Percentiles rank a stretch among this genome's conserved stretches.
Conservation (phyloP, 2,113 vertebrate genomes). For the Oncorhynchus keta region DNA sequence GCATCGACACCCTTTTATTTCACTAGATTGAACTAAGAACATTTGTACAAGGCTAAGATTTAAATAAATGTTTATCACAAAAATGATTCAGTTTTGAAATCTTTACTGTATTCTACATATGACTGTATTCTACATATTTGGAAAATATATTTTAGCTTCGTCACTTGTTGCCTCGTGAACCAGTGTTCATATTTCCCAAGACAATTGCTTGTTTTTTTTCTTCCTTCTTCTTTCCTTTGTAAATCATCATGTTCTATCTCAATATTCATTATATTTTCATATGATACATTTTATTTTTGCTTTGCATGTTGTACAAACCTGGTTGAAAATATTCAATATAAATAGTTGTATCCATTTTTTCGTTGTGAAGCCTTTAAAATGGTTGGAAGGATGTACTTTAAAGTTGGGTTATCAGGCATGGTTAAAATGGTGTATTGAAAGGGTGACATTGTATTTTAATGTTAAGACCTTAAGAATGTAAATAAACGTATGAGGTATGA, state of each 20-base stretch:
- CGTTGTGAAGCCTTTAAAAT: slow-evolving; percentile 43
- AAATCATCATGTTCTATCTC: slow-evolving; percentile 12
- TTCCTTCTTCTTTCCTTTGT: slow-evolving; percentile 39
- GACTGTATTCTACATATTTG: slow-evolving; percentile 43
- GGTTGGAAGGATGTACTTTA: slow-evolving; percentile 70
- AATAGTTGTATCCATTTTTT: slow-evolving; percentile 53
- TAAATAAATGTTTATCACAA: slow-evolving; percentile 1
- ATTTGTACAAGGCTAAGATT: slow-evolving; percentile 34
- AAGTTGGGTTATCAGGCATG: slow-evolving; percentile 50
- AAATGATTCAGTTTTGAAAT: slow-evolving; percentile 1
- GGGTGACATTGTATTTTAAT: slow-evolving; percentile 60
- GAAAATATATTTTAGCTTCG: slow-evolving; percentile 58
- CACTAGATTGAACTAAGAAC: slow-evolving; percentile 4
- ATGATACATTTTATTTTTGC: slow-evolving; percentile 45
- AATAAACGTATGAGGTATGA: slow-evolving; percentile 59
- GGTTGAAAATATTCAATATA: slow-evolving; percentile 52
- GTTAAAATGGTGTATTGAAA: slow-evolving; percentile 69
- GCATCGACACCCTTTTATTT: not conserved
- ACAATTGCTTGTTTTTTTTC: slow-evolving; percentile 35
- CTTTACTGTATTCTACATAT: slow-evolving; percentile 32
- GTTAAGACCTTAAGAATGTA: slow-evolving; percentile 59
- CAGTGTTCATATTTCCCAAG: slow-evolving; percentile 51
- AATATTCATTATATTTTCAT: slow-evolving; percentile 65
- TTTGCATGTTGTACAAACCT: slow-evolving; percentile 73
- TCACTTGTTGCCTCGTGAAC: slow-evolving; percentile 29